Base-by-base conservation (phyloP, 2,888 invertebrate species). In the Colostygia pectinataria region DNA sequence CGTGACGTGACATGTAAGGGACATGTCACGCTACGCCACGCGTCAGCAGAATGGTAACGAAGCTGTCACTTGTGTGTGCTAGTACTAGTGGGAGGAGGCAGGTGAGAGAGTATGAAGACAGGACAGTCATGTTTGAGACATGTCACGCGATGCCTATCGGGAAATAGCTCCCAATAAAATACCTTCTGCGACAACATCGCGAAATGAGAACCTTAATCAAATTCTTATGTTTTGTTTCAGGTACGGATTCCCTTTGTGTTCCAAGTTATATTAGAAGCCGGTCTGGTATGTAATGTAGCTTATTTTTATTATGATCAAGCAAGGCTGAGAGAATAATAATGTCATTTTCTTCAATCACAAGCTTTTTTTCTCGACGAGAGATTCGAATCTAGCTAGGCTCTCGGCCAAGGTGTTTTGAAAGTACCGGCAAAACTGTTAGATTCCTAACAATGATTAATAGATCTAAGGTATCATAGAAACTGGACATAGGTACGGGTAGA, bases 161-260 rank as follows among this genome's bases (percentile, higher is more conserved):
- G 20, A 29, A n/a, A 23, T 29, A 23, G 5, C 28, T 23, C 20
- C 13, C 18, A 23, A 23, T 6, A 24, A n/a, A 40, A 31, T 31
- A 31, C 6, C 23, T 6, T 4, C 31, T 29, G 41, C 41, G 31
- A 40, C 24, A 45, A 13, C 23, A 25, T 32, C 12, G 24, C 27
- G 20, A 39, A 33, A 27, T 20, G 33, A 27, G 14, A 33, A 27
- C 25, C 28, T 20, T 32, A 20, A 46, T 36, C 32, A 33, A 46
- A 27, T 24, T 38, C 8, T 38, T 24, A 13, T 29, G 7, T 42
- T 32, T 38, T 45, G 38, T 38, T 37, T 14, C 45, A 36, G 32
- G 37, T 38, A 45, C 6, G 29, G 20, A 20, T 14, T 9, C 14
- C 18, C 4, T 13, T 13, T 31, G 20, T 24, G 32, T 24, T 9